Conservation (phyloP, 2,113 vertebrate species). For the Tragelaphus strepsiceros region DNA sequence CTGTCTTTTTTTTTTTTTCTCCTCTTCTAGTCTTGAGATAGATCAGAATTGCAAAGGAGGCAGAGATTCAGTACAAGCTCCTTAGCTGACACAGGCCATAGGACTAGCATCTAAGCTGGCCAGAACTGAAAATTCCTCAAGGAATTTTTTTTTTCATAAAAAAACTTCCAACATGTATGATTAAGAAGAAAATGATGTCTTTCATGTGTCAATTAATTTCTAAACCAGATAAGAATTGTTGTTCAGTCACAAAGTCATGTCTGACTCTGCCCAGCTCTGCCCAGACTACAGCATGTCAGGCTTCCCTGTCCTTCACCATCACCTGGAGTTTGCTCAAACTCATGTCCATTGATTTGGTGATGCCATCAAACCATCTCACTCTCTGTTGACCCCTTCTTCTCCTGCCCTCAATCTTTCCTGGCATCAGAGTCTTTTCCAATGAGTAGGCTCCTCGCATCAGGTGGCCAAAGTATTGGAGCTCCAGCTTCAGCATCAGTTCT, state of each 20-base stretch:
- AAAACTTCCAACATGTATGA: background rate
- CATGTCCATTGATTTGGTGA: background rate
- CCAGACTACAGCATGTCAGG: background rate
- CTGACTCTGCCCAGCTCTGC: background rate
- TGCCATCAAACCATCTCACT: background rate
- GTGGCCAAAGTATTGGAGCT: background rate
- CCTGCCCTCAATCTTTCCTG: background rate
- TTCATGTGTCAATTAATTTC: background rate
- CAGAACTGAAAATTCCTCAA: background rate
- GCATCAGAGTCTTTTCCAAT: background rate
- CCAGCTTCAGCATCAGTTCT: background rate
- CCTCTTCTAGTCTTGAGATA: background rate
- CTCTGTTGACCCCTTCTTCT: background rate
- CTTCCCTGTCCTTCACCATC: background rate
- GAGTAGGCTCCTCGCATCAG: background rate
- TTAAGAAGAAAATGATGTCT: background rate
- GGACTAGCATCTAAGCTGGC: background rate
- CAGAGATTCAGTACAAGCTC: background rate
- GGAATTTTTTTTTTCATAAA: background rate
- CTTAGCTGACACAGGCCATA: background rate
- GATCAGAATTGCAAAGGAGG: background rate
- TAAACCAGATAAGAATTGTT: background rate
- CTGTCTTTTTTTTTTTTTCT: background rate
- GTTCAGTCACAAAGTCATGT: background rate
- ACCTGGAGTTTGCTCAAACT: background rate